These are phyloP conservation scores for Manacus vitellinus DNA, from an alignment of 2,113 vertebrate species.

Conservation along the genomic window DNA sequence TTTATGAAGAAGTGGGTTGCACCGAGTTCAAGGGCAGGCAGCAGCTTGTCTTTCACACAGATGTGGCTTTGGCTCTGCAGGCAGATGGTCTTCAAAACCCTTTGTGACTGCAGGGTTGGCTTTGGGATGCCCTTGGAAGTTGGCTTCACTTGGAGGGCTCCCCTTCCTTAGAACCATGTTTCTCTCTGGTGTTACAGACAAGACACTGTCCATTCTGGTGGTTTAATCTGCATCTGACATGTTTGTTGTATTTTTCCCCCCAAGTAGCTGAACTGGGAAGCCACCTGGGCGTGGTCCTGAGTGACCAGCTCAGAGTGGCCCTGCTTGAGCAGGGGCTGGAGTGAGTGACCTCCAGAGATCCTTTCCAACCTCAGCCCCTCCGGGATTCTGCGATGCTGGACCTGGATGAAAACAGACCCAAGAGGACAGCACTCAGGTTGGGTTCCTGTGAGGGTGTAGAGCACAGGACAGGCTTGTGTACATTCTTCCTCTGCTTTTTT, in stretches of 20 bases:
- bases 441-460: neutral
- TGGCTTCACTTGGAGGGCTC: neutral
- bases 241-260: fast-evolving
- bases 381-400: neutral
- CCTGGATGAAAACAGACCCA: neutral
- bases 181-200: neutral
- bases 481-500: neutral
- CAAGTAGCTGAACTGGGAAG: neutral
- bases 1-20: neutral
- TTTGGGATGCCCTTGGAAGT: neutral
- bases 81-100: neutral
- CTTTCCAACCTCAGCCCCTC: neutral
- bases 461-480: neutral
- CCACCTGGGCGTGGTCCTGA: fast-evolving
- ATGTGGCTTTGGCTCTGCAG: neutral
- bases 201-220: neutral
- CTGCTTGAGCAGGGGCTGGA: neutral
- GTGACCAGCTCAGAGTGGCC: neutral
- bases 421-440: neutral
- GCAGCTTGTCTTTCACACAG: neutral
- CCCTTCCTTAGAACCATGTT: fast-evolving
- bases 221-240: fast-evolving
- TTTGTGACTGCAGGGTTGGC: fast-evolving
- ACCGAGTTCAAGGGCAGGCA: neutral
- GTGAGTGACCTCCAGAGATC: neutral